phyloP scores from a whole-genome alignment of 2,888 invertebrate species.

The Tinea pellionella region DNA sequence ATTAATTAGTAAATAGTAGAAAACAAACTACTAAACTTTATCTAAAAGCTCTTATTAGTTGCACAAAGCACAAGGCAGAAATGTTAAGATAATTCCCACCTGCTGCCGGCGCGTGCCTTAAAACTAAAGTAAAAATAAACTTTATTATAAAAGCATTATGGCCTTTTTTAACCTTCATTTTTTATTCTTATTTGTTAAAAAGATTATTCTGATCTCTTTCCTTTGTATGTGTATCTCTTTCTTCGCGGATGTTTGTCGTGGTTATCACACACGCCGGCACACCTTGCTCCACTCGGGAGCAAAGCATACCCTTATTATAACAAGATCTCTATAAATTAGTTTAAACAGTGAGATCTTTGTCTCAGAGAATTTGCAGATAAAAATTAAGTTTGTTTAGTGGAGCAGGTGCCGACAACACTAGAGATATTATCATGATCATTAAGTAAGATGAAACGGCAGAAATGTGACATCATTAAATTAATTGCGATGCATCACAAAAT shows the following conservation, averaged over 20 bases:
- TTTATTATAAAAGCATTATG: background rate
- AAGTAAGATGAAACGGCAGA: background rate
- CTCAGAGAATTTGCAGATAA: constrained; percentile 44
- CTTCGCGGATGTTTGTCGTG: constrained; percentile 58
- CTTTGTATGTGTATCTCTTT: constrained; percentile 44
- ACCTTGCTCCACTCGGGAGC: constrained; percentile 47
- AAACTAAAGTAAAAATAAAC: background rate
- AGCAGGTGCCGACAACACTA: constrained; percentile 39
- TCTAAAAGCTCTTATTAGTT: constrained; percentile 19
- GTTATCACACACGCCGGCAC: constrained; percentile 63
- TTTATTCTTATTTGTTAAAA: constrained; percentile 46
- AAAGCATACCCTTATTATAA: constrained; percentile 33
- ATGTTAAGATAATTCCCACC: constrained; percentile 49
- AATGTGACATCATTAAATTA: background rate
- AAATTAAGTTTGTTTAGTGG: constrained; percentile 37
- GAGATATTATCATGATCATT: constrained; percentile 38
- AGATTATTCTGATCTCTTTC: constrained; percentile 39
- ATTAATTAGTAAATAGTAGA: background rate
- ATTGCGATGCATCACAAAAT: background rate
- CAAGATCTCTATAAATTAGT: constrained; percentile 49
- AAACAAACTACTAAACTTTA: constrained; percentile 4
- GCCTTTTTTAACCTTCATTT: background rate
- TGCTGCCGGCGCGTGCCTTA: constrained; percentile 62
- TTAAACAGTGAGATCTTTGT: constrained; percentile 47
- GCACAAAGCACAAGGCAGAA: constrained; percentile 44